A percentile compares a stretch with the other conserved stretches of the same genome.
These are phyloP conservation scores for Saccostrea cuccullata DNA, from an alignment of 1,140 invertebrate species.

Conservation along the genomic window DNA sequence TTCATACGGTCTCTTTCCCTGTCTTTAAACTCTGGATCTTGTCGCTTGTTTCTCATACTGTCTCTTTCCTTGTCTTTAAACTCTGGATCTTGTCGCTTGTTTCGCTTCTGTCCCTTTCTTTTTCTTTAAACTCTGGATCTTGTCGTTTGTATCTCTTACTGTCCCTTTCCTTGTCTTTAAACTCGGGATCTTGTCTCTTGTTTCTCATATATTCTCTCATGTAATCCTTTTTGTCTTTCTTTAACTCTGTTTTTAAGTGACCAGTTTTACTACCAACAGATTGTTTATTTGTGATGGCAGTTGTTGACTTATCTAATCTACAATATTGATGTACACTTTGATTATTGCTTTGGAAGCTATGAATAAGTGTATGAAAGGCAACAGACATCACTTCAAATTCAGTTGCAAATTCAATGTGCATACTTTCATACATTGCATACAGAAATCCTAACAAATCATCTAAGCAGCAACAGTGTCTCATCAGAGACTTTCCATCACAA, in stretches of 20 bases:
- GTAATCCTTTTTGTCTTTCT: not conserved
- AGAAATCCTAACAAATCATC: slow-evolving; percentile 33
- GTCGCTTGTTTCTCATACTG: too few species aligned
- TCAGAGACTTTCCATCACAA: slow-evolving; percentile 27
- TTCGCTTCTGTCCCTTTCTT: too few species aligned
- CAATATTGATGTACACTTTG: not conserved
- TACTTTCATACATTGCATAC: slow-evolving; percentile 31
- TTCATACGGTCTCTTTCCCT: too few species aligned
- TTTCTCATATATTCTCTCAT: not conserved
- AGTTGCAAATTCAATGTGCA: not conserved
- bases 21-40: too few species aligned
- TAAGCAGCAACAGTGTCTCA: not conserved
- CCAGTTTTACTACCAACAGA: slow-evolving; percentile 11
- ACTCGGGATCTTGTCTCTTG: not conserved
- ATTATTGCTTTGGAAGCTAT: not conserved
- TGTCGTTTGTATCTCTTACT: too few species aligned
- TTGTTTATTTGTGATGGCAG: not conserved
- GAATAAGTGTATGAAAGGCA: not conserved
- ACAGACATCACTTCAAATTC: slow-evolving; percentile 41
- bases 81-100: too few species aligned
- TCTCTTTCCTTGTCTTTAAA: too few species aligned
- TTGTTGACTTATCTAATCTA: not conserved
- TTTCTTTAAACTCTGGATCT: too few species aligned
- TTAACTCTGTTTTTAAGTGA: not conserved
- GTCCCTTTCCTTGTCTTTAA: too few species aligned